phyloP scores from a whole-genome alignment of 1,140 invertebrate species.

The Phocides pigmalion region DNA sequence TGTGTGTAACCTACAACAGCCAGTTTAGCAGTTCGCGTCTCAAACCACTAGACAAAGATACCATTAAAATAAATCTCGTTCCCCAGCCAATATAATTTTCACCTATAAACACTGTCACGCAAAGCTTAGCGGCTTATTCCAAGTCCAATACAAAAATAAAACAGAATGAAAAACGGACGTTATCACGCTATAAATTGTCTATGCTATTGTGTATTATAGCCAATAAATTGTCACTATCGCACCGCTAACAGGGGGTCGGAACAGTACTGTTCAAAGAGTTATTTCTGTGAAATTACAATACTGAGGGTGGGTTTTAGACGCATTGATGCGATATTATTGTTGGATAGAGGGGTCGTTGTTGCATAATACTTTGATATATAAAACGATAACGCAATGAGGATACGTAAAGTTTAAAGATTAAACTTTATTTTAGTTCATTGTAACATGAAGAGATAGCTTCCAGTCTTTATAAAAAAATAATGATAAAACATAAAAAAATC shows the following conservation, averaged over 20 bases:
- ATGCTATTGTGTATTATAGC: slow-evolving; percentile 64
- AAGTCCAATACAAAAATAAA: slow-evolving; percentile 51
- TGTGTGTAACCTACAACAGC: too few species aligned
- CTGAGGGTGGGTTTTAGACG: slow-evolving; percentile 29
- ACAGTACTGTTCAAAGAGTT: slow-evolving; percentile 52
- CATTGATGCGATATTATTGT: slow-evolving; percentile 2
- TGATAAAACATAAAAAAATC: too few species aligned
- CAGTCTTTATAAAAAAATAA: too few species aligned
- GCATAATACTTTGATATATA: slow-evolving; percentile 12
- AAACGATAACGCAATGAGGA: slow-evolving; percentile 11
- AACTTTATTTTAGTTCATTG: too few species aligned
- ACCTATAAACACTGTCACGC: slow-evolving; percentile 1
- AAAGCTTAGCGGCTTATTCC: slow-evolving; percentile 25
- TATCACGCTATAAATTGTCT: slow-evolving; percentile 79
- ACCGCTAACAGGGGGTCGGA: slow-evolving; percentile 36
- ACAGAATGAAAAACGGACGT: slow-evolving; percentile 59
- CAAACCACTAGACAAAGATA: too few species aligned
- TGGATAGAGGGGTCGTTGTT: too few species aligned
- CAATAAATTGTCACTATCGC: slow-evolving; percentile 74
- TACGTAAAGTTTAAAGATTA: background rate
- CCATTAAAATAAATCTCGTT: slow-evolving; percentile 7
- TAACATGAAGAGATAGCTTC: too few species aligned
- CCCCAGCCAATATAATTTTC: slow-evolving; percentile 18
- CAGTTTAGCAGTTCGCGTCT: too few species aligned
- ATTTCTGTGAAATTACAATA: slow-evolving; percentile 41